Conservation (phyloP, 2,888 invertebrate species). For the Drosophila prolongata region DNA sequence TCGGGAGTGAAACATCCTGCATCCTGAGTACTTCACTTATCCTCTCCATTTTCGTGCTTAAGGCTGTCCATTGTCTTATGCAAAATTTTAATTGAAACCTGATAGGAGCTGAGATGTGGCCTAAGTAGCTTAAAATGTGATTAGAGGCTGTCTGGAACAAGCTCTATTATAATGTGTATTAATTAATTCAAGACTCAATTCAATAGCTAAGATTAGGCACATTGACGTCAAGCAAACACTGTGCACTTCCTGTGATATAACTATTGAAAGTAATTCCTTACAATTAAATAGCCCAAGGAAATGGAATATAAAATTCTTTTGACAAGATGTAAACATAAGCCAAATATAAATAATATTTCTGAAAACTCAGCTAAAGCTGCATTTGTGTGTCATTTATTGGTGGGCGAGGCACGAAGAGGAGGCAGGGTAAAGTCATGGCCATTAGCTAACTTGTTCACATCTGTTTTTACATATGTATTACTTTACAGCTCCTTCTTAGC, state of each 20-base stretch:
- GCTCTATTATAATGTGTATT: conserved; percentile 9
- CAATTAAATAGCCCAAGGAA: conserved; percentile 5
- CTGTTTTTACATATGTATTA: conserved; percentile 72
- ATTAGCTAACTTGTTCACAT: conserved; percentile 72
- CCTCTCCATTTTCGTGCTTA: not conserved
- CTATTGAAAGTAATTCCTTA: conserved; percentile 10
- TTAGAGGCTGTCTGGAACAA: conserved; percentile 11
- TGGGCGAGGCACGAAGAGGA: not conserved
- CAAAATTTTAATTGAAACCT: conserved; percentile 41
- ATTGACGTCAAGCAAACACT: not conserved
- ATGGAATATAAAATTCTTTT: not conserved
- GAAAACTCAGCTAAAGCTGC: conserved; percentile 5
- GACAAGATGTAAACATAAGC: not conserved
- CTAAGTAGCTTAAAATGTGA: conserved; percentile 29
- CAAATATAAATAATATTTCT: conserved; percentile 22
- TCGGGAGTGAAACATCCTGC: conserved; percentile 51
- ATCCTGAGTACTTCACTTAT: conserved; percentile 15
- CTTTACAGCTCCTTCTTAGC: conserved; percentile 55
- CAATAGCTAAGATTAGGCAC: not conserved
- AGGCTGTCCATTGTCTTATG: conserved; percentile 13
- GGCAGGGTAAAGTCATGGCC: conserved; percentile 21
- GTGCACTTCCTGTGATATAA: conserved; percentile 6
- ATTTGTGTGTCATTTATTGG: conserved; percentile 16
- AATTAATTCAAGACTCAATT: conserved; percentile 21
- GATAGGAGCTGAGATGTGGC: conserved; percentile 9